Evolutionary conservation across 1,140 invertebrate genomes (phyloP), one percentile per base, ranked within the genome.

Genomic region (Drusus annulatus): DNA sequence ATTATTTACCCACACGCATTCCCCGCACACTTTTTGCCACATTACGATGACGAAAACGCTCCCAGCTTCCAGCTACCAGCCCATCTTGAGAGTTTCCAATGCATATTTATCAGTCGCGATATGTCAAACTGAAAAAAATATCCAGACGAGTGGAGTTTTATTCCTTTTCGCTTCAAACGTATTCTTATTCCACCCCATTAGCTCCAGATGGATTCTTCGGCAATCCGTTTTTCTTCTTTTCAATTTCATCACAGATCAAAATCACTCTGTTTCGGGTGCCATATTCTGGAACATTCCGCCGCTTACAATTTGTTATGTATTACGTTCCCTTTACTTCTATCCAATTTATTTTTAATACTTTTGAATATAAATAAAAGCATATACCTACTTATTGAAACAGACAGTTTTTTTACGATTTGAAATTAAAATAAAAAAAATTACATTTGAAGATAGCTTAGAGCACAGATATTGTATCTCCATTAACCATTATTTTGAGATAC

Each of bases 161-260:
- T 71, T 45, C 36, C 71, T 25, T 31, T 31, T 54, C 62, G 25
- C 16, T 65, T 65, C 62, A 65, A 25, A 65, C 10, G 60, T 77
- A 77, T 80, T 82, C 78, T 62, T 68, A 77, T 82, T 82, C 78
- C 78, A 54, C 77, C 80, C 81, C 81, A 82, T 82, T 82, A 82
- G 81, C 73, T 68, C 73, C 81, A 79, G 77, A 82, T 79, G 73
- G 77, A 74, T 74, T 76, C 73, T 60, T 82, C 51, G 60, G 62
- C 71, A 77, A 82, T 80, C 73, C 81, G 68, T 82, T 79, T 82
- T 77, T 52, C 81, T 82, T 82, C 81, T 76, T 82, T 82, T 80
- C 81, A 82, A 82, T 82, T 82, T 80, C 81, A 80, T 69, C 74
- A 52, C 15, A 69, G 74, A 74, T 65, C 62, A 51, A 71, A 76